Evolutionary conservation across 2,888 invertebrate genomes (phyloP).

Genomic region (Sussaba pulchella): DNA sequence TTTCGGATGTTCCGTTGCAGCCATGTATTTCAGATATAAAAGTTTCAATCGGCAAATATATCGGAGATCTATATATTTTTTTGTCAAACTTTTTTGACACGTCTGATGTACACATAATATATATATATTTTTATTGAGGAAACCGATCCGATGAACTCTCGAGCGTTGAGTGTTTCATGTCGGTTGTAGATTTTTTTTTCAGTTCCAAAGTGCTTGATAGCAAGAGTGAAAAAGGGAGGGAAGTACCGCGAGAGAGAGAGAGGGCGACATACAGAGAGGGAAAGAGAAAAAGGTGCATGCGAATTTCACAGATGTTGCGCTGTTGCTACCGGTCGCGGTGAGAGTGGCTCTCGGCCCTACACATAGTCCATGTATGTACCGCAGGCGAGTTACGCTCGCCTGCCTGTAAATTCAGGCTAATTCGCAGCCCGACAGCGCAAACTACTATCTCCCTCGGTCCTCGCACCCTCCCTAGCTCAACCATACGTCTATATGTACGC

Average conservation of each 20-base stretch:
- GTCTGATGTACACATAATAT: too few relatives aligned
- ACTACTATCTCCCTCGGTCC: slow-evolving; percentile 65
- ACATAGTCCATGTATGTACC: slow-evolving; percentile 46
- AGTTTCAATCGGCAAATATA: too few relatives aligned
- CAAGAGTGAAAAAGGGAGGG: slow-evolving; percentile 11
- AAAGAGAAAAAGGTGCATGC: slow-evolving; percentile 59
- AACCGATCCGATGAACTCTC: slow-evolving; percentile 24
- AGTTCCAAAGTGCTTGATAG: slow-evolving; percentile 8
- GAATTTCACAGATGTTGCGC: slow-evolving; percentile 69
- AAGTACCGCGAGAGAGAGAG: too few relatives aligned
- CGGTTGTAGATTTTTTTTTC: slow-evolving; percentile 40
- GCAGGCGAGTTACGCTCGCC: slow-evolving; percentile 60
- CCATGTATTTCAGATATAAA: too few relatives aligned
- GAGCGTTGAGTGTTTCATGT: slow-evolving; percentile 47
- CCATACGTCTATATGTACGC: neutral
- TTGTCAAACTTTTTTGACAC: too few relatives aligned
- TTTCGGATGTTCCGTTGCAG: too few relatives aligned
- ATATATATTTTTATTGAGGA: neutral
- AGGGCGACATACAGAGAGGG: too few relatives aligned
- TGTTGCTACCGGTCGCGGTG: slow-evolving; percentile 57
- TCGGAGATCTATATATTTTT: too few relatives aligned
- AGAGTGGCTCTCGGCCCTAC: slow-evolving; percentile 30
- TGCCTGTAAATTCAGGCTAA: slow-evolving; percentile 70
- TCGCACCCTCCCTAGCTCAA: slow-evolving; percentile 11
- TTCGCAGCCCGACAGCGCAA: slow-evolving; percentile 68